phyloP scores from a whole-genome alignment of 2,888 invertebrate species.

The Argynnis bischoffii region DNA sequence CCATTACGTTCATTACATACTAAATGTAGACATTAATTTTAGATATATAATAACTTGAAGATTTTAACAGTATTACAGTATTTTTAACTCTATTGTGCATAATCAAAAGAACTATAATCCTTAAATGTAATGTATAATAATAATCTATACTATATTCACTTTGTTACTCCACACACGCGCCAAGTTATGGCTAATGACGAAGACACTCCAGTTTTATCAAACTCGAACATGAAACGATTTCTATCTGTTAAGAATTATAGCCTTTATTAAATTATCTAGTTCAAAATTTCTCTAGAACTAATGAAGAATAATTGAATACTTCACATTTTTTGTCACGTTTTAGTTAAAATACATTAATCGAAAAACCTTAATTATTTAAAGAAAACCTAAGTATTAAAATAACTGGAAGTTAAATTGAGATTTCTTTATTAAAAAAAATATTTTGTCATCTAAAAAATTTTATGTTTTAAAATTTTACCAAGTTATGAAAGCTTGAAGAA shows the following conservation, averaged over 20 bases:
- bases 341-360: too few species aligned
- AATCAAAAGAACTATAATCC: constrained; percentile 4
- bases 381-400: neutral
- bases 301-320: too few species aligned
- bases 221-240: constrained; percentile 23
- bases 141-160: constrained; percentile 20
- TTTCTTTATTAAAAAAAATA: neutral
- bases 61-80: neutral
- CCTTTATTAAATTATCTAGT: too few species aligned
- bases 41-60: constrained; percentile 13
- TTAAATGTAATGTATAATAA: neutral
- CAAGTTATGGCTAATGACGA: constrained; percentile 31
- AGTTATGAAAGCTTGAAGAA: constrained; percentile 13
- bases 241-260: neutral
- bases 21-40: constrained; percentile 27
- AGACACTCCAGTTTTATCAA: constrained; percentile 34
- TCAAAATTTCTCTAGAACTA: too few species aligned
- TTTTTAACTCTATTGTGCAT: constrained; percentile 15
- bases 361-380: neutral
- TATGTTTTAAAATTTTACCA: neutral
- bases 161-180: constrained; percentile 32
- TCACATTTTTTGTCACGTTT: too few species aligned
- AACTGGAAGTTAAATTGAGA: neutral
- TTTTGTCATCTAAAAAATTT: constrained; percentile 6
- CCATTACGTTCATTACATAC: constrained; percentile 1